Base-by-base conservation (phyloP, 2,113 vertebrate genomes). In the Chaetops frenatus region DNA sequence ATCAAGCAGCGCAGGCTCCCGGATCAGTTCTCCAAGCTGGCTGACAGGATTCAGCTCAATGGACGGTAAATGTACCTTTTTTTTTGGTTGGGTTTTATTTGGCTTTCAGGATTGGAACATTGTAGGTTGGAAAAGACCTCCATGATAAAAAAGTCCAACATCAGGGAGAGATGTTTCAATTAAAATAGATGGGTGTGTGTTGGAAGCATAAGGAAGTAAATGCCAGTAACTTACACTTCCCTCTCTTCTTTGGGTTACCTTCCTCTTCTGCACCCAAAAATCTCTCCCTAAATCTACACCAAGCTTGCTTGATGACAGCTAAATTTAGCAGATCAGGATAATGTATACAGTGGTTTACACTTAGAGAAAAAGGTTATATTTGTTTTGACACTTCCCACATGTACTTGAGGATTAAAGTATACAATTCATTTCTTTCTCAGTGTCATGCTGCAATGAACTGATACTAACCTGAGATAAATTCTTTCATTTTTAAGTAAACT, bases 1-100 rank as follows among this genome's bases (percentile, higher is more conserved):
- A 99, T 99, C 95, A 99, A 99, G 11, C 99, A 99, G 80, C 97
- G 99, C 7, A 94, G 99, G 57, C 98, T 99, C 84, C 99, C 99
- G 0, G 99, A 99, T 82, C 99, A 99, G 71, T 98, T 99, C 94
- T 99, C 99, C 81, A 99, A 99, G 88, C 96, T 99, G 95, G 99
- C 99, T 8, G 99, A 99, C 97, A 98, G 99, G 95, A 99, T 99
- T 92, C 99, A 99, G 57, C 99, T 99, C 88, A 99, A 99, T 8
- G 99, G 99, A 97, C 98, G 99, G 99, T 99, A 84, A 97, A 86
- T 22, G 9, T 11, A 1, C 62, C 64, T 56, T 18, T 17, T 33
- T 44, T 4, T 22, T 42, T 10, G 24, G 20, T 42, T 42, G 27
- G 38, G 9, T 28, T 90, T 92, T 62, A 2, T 48, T 66, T 58